These are phyloP conservation scores for Tryphoninae sp. DNA, from an alignment of 2,888 invertebrate species.

Conservation along the genomic window DNA sequence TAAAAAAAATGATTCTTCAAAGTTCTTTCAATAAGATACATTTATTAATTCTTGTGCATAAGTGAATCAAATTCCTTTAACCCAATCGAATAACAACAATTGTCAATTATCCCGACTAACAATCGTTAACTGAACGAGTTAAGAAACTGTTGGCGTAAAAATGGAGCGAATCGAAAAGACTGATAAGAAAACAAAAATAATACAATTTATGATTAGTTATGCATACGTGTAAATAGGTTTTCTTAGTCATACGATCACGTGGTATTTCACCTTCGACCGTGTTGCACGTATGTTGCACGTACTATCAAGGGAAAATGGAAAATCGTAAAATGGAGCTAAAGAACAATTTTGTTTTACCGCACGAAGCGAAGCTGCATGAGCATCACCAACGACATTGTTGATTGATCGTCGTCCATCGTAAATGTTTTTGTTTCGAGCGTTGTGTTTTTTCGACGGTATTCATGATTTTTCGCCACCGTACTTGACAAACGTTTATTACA, in stretches of 20 bases:
- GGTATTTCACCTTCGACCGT: background rate
- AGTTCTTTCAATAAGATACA: no score
- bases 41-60: no score
- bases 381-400: background rate
- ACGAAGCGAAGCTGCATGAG: background rate
- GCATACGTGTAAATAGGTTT: background rate
- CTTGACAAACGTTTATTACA: background rate
- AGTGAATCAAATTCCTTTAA: background rate
- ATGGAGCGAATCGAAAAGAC: background rate
- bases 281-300: background rate
- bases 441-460: background rate
- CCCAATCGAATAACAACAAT: background rate
- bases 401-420: background rate
- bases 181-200: background rate
- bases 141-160: background rate
- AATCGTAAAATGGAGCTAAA: background rate
- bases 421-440: background rate
- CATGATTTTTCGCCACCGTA: background rate
- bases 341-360: background rate
- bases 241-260: background rate
- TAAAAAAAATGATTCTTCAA: background rate
- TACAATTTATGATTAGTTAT: background rate
- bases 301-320: background rate
- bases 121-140: background rate
- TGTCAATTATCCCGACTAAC: background rate